These are phyloP conservation scores for Rhorus exstirpatorius DNA, from an alignment of 2,888 invertebrate species.

Conservation along the genomic window DNA sequence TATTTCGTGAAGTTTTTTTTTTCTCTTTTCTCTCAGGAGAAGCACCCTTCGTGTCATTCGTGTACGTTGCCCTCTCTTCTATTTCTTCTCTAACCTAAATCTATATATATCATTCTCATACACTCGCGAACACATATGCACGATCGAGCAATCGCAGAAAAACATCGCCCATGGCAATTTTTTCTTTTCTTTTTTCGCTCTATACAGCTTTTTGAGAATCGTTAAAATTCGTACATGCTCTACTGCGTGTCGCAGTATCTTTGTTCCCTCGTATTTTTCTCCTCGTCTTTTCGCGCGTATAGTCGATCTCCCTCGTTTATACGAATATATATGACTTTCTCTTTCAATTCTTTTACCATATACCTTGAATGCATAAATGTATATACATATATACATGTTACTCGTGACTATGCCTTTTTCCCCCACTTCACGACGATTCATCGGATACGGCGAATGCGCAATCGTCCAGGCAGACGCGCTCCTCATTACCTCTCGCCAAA, in stretches of 20 bases:
- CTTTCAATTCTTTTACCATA: slow-evolving; percentile 61
- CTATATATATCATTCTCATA: background rate
- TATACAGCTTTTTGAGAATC: slow-evolving; percentile 61
- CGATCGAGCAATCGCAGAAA: slow-evolving; percentile 4
- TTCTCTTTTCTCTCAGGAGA: slow-evolving; percentile 39
- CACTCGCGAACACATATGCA: slow-evolving; percentile 28
- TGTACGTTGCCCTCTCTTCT: slow-evolving; percentile 26
- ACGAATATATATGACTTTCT: slow-evolving; percentile 51
- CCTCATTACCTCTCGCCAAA: slow-evolving; percentile 40
- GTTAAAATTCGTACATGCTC: slow-evolving; percentile 74
- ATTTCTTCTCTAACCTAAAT: background rate
- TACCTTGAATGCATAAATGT: slow-evolving; percentile 9
- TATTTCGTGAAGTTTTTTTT: slow-evolving; percentile 61
- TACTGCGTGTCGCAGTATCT: slow-evolving; percentile 67
- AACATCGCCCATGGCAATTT: background rate
- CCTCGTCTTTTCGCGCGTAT: slow-evolving; percentile 56
- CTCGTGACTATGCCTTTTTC: slow-evolving; percentile 1
- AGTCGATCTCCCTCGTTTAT: slow-evolving; percentile 1
- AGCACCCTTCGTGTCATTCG: too few relatives aligned
- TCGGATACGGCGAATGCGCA: slow-evolving; percentile 48
- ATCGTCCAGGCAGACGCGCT: slow-evolving; percentile 38
- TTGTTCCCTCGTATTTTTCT: slow-evolving; percentile 52
- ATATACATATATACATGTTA: background rate
- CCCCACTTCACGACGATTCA: slow-evolving; percentile 11
- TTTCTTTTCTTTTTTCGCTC: background rate